Evolutionary conservation across 2,113 vertebrate genomes (phyloP).

Genomic region (Ascaphus truei): DNA sequence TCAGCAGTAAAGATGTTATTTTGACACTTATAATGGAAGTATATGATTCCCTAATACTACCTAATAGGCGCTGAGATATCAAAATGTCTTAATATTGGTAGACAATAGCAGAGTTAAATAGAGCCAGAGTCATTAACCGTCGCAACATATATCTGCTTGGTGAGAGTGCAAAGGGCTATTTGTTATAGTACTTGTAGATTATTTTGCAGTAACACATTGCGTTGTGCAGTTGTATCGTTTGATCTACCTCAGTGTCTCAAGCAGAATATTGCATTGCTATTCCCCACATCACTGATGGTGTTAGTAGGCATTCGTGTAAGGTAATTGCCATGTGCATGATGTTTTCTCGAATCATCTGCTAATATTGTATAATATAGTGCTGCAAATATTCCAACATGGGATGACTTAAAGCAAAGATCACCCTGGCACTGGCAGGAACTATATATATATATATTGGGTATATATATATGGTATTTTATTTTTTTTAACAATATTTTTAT

Average conservation of each 20-base stretch:
- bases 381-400: too few species aligned
- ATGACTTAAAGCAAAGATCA: too few species aligned
- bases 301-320: too few species aligned
- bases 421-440: too few species aligned
- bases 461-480: too few species aligned
- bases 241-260: too few species aligned
- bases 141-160: constrained; percentile 76
- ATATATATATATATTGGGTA: too few species aligned
- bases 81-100: constrained; percentile 67
- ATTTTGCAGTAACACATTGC: constrained; percentile 67
- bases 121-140: constrained; percentile 74
- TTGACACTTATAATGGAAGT: constrained; percentile 70
- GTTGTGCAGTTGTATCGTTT: constrained; percentile 71
- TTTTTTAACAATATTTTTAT: constrained; percentile 61
- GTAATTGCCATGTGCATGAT: too few species aligned
- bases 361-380: too few species aligned
- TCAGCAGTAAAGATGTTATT: constrained; percentile 71
- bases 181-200: constrained; percentile 69
- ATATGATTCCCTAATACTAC: constrained; percentile 63
- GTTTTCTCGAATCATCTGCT: too few species aligned
- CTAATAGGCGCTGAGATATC: constrained; percentile 62
- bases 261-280: too few species aligned
- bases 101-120: constrained; percentile 78
- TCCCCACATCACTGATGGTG: too few species aligned
- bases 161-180: constrained; percentile 73